These are phyloP conservation scores for Erithacus rubecula DNA, from an alignment of 2,797 vertebrate genomes.

Conservation along the genomic window DNA sequence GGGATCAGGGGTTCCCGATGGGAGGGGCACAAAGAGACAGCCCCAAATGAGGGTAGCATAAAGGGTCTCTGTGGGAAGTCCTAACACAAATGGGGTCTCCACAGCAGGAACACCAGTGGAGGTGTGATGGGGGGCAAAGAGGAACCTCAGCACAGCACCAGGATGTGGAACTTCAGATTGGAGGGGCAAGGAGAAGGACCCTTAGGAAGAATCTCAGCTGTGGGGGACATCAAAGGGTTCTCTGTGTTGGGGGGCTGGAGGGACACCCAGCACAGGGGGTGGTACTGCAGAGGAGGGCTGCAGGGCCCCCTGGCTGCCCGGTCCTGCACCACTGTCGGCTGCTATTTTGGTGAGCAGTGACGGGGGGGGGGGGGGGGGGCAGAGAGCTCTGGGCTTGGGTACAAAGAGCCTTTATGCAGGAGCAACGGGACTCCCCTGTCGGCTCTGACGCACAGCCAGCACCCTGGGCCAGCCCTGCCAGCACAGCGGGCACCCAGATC, in stretches of 20 bases:
- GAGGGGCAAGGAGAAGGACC: background rate
- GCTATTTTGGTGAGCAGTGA: background rate
- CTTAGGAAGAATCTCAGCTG: background rate
- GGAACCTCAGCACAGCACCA: background rate
- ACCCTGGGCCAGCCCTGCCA: background rate
- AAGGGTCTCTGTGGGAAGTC: background rate
- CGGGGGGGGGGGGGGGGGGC: too few species aligned
- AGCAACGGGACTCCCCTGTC: background rate
- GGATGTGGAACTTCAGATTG: accelerated
- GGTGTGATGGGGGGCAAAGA: background rate
- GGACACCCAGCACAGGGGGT: background rate
- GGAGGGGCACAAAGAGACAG: background rate
- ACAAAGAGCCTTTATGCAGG: background rate
- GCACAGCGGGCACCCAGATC: background rate
- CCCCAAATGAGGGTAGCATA: background rate
- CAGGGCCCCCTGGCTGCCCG: background rate
- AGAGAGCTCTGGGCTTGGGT: background rate
- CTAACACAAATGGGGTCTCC: background rate
- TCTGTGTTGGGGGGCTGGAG: accelerated
- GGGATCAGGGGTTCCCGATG: background rate
- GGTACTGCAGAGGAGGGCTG: accelerated
- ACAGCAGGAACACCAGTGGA: background rate
- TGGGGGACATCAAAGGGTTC: background rate
- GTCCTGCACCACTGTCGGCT: accelerated
- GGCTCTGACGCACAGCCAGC: background rate